phyloP scores from a whole-genome alignment of 2,797 vertebrate genomes.

The Harpagifer antarcticus region DNA sequence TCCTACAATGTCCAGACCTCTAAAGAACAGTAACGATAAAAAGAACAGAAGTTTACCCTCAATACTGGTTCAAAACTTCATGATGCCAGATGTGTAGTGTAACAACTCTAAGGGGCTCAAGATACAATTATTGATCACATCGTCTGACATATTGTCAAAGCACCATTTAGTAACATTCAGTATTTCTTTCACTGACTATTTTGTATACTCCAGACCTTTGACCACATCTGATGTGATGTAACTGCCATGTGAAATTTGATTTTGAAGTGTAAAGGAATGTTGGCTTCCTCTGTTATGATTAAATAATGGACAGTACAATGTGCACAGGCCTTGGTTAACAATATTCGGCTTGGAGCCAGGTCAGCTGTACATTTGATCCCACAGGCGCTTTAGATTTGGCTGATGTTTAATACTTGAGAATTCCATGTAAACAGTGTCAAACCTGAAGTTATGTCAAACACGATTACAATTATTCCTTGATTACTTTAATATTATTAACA shows the following conservation, averaged over 20 bases:
- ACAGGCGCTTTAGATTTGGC: not conserved
- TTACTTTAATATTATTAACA: constrained; percentile 5
- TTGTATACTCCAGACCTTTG: not conserved
- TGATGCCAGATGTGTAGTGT: not conserved
- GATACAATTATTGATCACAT: not conserved
- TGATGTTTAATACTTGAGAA: constrained; percentile 12
- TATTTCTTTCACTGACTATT: not conserved
- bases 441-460: not conserved
- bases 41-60: not conserved
- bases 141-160: not conserved
- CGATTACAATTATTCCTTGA: not conserved
- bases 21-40: not conserved
- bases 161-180: not conserved
- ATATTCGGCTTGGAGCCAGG: not conserved
- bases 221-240: not conserved
- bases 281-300: constrained; percentile 5
- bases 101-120: not conserved
- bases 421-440: constrained; percentile 9
- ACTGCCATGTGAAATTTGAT: not conserved
- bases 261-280: not conserved
- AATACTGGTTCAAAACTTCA: not conserved
- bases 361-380: not conserved
- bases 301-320: not conserved
- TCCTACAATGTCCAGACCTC: not conserved
- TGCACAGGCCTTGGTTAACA: not conserved